Percentiles rank a stretch among this genome's conserved stretches.
Evolutionary conservation across 2,113 vertebrate species (phyloP).

Genomic region (Bambusicola thoracicus): DNA sequence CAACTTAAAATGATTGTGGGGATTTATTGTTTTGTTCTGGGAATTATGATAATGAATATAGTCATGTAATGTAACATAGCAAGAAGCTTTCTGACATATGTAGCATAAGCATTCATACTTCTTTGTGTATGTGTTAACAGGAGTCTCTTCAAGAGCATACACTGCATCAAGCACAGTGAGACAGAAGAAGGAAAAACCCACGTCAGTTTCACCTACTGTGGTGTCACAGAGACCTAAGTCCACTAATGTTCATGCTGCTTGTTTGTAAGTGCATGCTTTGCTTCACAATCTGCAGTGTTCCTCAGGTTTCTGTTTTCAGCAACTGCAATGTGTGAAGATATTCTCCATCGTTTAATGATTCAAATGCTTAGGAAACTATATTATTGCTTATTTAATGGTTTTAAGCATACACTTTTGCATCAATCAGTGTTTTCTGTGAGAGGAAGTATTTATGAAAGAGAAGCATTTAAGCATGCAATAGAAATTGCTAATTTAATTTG

Average conservation of each 20-base stretch:
- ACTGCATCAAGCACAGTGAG: constrained; percentile 71
- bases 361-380: constrained; percentile 25
- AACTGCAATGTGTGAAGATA: constrained; percentile 61
- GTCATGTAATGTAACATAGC: not conserved
- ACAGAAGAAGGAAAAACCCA: constrained; percentile 73
- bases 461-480: constrained; percentile 30
- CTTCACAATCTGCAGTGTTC: not conserved
- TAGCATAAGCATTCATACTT: not conserved
- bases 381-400: constrained; percentile 43
- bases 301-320: constrained; percentile 51
- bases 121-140: constrained; percentile 59
- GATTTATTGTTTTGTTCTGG: not conserved
- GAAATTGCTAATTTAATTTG: not conserved
- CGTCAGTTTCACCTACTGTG: constrained; percentile 47
- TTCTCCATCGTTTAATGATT: constrained; percentile 55
- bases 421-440: constrained; percentile 58
- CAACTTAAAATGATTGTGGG: not conserved
- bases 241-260: constrained; percentile 77
- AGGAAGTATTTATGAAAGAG: constrained; percentile 30
- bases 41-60: not conserved
- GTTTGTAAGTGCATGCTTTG: constrained; percentile 77
- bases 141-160: constrained; percentile 73
- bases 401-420: constrained; percentile 19
- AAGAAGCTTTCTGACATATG: not conserved
- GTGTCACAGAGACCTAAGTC: constrained; percentile 73